Evolutionary conservation across 2,888 invertebrate genomes (phyloP).

Genomic region (Nasonovia ribisnigri): DNA sequence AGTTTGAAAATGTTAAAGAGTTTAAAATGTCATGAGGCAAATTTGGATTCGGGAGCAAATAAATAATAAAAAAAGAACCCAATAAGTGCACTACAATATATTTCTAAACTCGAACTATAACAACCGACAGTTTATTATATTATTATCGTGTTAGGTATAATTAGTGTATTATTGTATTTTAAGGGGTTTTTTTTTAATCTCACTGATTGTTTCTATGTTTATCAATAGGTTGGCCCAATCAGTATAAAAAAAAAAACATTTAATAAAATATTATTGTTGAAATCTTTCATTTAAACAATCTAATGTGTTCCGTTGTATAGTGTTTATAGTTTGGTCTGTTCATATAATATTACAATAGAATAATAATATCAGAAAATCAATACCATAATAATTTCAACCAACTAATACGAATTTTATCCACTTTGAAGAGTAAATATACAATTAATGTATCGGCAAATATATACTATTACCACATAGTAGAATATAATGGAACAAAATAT

Average conservation of each 20-base stretch:
- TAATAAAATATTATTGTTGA: background rate
- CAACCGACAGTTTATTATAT: background rate
- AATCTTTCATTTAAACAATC: background rate
- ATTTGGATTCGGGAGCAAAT: background rate
- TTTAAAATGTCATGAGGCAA: background rate
- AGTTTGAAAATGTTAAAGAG: background rate
- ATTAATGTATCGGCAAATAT: background rate
- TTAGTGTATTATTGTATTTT: background rate
- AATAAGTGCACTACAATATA: conserved; percentile 44
- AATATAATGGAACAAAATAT: background rate
- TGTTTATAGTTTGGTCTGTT: conserved; percentile 26
- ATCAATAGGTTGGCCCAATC: conserved; percentile 53
- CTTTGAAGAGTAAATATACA: background rate
- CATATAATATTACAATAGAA: background rate
- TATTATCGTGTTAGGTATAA: background rate
- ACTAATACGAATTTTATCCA: background rate
- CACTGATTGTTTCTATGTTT: conserved; percentile 41
- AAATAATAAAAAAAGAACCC: conserved; percentile 24
- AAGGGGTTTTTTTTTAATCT: background rate
- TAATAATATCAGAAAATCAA: background rate
- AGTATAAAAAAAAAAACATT: background rate
- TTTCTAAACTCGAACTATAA: conserved; percentile 27
- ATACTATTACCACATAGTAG: background rate
- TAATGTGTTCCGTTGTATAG: conserved; percentile 20
- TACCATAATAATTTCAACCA: background rate